Evolutionary conservation across 2,888 invertebrate genomes (phyloP).

Genomic region (Heliconius ismenius): DNA sequence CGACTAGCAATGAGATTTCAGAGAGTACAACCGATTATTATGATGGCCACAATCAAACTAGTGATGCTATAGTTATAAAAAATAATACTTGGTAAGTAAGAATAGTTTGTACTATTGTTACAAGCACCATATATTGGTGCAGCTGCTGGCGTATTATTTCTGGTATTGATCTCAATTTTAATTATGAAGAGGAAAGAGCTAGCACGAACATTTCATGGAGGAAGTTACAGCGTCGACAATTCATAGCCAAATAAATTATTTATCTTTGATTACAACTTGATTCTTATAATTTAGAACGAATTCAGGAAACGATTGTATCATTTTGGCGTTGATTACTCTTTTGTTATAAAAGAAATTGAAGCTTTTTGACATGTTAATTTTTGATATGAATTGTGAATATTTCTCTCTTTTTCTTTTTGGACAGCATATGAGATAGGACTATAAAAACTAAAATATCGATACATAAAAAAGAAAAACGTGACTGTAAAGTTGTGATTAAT

Average conservation of each 20-base stretch:
- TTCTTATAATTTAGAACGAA: neutral
- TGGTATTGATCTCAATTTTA: conserved; percentile 2
- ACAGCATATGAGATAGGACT: neutral
- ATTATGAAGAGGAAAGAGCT: conserved; percentile 43
- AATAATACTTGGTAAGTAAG: conserved; percentile 23
- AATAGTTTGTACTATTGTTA: too few relatives aligned
- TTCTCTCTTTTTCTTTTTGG: neutral
- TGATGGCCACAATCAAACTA: neutral
- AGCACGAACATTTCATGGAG: conserved; percentile 41
- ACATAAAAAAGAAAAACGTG: too few relatives aligned
- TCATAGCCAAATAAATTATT: conserved; percentile 15
- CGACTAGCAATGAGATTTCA: neutral
- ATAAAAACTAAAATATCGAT: neutral
- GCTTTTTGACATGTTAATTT: neutral
- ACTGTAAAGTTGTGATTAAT: too few relatives aligned
- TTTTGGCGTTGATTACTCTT: neutral
- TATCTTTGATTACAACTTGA: neutral
- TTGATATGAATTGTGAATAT: neutral
- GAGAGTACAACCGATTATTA: conserved; percentile 6
- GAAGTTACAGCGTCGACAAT: conserved; percentile 50
- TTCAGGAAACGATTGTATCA: neutral
- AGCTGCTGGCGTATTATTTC: conserved; percentile 14
- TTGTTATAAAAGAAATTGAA: neutral
- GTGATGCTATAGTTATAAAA: conserved; percentile 48
- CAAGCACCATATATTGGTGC: conserved; percentile 44